Evolutionary conservation across 1,140 invertebrate genomes (phyloP).

Genomic region (Drosophila dunni): DNA sequence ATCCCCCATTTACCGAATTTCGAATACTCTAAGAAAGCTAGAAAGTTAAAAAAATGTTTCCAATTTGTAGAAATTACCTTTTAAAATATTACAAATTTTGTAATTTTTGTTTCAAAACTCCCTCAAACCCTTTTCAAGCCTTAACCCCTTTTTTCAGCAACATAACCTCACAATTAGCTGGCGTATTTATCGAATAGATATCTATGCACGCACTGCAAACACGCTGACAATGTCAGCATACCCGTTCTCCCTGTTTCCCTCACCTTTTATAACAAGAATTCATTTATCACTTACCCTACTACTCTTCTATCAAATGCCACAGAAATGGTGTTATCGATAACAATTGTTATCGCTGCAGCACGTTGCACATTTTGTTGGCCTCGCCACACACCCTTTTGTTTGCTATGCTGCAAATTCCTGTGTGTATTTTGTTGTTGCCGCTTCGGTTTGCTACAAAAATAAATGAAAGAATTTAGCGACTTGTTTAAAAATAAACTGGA

Average conservation of each 20-base stretch:
- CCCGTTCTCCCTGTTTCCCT: neutral
- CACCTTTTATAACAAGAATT: neutral
- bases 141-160: neutral
- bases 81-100: neutral
- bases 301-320: constrained; percentile 4
- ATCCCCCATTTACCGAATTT: neutral
- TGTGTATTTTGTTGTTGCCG: constrained; percentile 30
- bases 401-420: constrained; percentile 31
- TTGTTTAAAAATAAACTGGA: constrained; percentile 81
- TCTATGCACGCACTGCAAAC: neutral
- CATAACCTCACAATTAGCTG: neutral
- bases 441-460: constrained; percentile 58
- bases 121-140: no score
- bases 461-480: constrained; percentile 76
- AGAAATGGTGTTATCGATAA: constrained; percentile 64
- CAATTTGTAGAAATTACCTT: neutral
- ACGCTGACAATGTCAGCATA: neutral
- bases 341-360: constrained; percentile 41
- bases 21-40: constrained; percentile 3
- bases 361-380: constrained; percentile 24
- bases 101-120: neutral
- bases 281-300: neutral
- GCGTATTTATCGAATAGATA: no score
- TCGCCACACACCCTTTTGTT: neutral
- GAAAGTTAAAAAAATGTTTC: neutral